Base-by-base conservation (phyloP, 2,888 invertebrate species). In the Lithophane leautieri region DNA sequence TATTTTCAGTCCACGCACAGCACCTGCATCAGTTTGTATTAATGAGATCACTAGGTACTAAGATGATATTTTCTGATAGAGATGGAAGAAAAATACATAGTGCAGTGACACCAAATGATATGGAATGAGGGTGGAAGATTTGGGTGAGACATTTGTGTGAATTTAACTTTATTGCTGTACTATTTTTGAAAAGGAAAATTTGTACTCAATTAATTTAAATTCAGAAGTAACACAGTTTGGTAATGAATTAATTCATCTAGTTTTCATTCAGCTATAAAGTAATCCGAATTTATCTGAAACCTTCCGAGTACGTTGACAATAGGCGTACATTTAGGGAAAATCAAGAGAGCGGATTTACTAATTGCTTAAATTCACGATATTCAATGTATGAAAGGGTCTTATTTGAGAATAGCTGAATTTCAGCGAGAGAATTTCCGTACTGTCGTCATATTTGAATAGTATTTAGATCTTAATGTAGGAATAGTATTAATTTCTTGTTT, bases 321-420 rank as follows among this genome's bases (percentile, higher is more conserved):
- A 77, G 66, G 12, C 74, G 71, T 66, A 84, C 73, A 79, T 81
- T 83, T 82, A 76, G 78, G 70, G 69, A 66, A 73, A 70, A 65
- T 70, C 71, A 67, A 70, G 73, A 69, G 77, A 78, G 63, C 69
- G 67, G 66, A 76, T 71, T 71, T 80, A 62, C 74, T 88, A 84
- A 86, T 86, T 87, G 83, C 79, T 75, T 58, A 82, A 85, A 88
- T 84, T 88, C 78, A 70, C 77, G 75, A 83, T 80, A 82, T 78
- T 82, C 77, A 82, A 63, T 73, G 71, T 81, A 74, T 83, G 82
- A 85, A 87, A 86, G 72, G 77, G 69, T 50, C 81, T 81, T 83
- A 88, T 88, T 86, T 88, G 81, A 67, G 77, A 79, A 79, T 76
- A 67, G 67, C 63, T 74, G 71, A 78, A 68, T 58, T 72, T 73